Evolutionary conservation across 2,797 vertebrate genomes (phyloP), one percentile per base, ranked within the genome.

Genomic region (Sebastes ruberrimus): DNA sequence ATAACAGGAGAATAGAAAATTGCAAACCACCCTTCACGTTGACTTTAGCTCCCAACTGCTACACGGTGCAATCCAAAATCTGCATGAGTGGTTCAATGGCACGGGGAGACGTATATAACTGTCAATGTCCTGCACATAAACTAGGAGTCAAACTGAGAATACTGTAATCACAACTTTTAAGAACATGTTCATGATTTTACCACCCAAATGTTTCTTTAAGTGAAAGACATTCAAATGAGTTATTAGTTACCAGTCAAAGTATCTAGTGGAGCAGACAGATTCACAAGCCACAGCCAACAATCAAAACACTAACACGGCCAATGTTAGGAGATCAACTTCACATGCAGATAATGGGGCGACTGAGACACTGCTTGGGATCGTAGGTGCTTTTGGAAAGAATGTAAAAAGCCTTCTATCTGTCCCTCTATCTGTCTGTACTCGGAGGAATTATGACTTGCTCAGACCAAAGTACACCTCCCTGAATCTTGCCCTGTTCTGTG

Each of bases 401-500:
- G 33, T 78, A 69, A 80, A 89, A 85, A 76, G 72, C 68, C 22
- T 68, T 13, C 5, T 11, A 23, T 64, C 16, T 0, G 55, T 76
- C 61, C 9, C 46, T 49, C 18, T 9, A 49, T n/a, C n/a, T n/a
- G 55, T 73, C 64, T 64, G 72, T 3, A 65, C 46, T 35, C 62
- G 64, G 74, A 84, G n/a, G 68, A 88, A 75, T 69, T 68, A 82
- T 65, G 28, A 83, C 71, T 84, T 55, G 46, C 68, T 76, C 25
- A 3, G 32, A 52, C 46, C 65, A 23, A 82, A 84, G 42, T 64
- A 78, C 74, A 78, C 81, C 38, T 68, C 66, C 71, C 35, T 73
- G 46, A 80, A 81, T 84, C 80, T 88, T 82, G 56, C 74, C 60
- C 27, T 61, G 68, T 91, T 91, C 84, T 88, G 79, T 33, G 33